Percentiles rank a stretch among this genome's conserved stretches.
Conservation (phyloP, 2,888 invertebrate genomes). For the Tiliacea aurago region DNA sequence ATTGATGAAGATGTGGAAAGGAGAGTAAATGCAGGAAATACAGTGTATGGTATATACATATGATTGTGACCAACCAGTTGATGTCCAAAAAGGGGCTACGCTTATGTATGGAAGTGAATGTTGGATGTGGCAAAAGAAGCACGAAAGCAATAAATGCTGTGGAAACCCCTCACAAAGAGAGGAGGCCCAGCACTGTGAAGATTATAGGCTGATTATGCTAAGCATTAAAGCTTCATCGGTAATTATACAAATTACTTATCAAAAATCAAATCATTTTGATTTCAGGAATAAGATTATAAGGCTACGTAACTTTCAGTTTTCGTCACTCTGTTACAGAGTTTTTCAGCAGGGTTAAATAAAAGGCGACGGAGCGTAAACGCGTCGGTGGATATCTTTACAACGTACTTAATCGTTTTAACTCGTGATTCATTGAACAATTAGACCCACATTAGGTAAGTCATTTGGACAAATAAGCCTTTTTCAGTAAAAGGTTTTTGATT, state of each 20-base stretch:
- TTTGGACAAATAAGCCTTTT: slow-evolving; percentile 8
- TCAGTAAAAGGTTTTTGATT: slow-evolving; percentile 4
- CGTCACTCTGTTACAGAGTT: not conserved
- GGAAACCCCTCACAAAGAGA: too few species aligned
- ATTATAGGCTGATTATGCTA: too few species aligned
- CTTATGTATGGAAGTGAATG: too few species aligned
- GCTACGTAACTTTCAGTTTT: not conserved
- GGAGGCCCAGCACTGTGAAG: too few species aligned
- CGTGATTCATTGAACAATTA: slow-evolving; percentile 27
- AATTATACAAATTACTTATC: not conserved
- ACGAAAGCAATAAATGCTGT: too few species aligned
- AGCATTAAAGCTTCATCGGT: not conserved
- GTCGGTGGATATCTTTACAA: not conserved
- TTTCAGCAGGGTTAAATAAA: slow-evolving; percentile 3
- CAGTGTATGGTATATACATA: too few species aligned
- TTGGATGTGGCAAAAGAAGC: too few species aligned
- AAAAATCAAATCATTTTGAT: too few species aligned
- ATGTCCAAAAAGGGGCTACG: too few species aligned
- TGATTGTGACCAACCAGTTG: too few species aligned
- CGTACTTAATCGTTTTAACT: slow-evolving; percentile 1
- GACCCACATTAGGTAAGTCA: not conserved
- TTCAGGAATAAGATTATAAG: not conserved
- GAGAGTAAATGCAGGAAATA: too few species aligned
- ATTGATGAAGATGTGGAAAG: too few species aligned
- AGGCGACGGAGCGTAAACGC: slow-evolving; percentile 5